Evolutionary conservation across 1,140 invertebrate species (phyloP).

Genomic region (Drosophila kanapiae): DNA sequence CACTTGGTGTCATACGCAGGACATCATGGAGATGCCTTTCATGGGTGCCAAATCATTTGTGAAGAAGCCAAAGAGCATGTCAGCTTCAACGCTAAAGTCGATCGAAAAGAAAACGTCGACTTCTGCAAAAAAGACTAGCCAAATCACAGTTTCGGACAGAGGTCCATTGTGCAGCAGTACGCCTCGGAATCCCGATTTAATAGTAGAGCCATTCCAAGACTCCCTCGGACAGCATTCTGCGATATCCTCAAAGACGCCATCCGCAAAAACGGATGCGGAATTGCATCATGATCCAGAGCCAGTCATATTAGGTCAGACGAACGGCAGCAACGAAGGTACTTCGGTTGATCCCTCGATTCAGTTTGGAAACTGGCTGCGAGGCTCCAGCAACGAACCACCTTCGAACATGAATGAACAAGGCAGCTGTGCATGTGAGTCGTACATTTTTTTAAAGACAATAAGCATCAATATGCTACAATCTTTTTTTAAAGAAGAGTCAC

Average conservation of each 20-base stretch:
- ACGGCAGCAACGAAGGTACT: background rate
- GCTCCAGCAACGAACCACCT: background rate
- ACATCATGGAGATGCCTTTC: constrained; percentile 37
- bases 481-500: too few species aligned
- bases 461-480: background rate
- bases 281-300: background rate
- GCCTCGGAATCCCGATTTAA: constrained; percentile 1
- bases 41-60: background rate
- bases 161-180: constrained; percentile 48
- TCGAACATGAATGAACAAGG: background rate
- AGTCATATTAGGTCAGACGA: background rate
- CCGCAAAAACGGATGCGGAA: background rate
- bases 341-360: background rate
- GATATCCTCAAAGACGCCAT: background rate
- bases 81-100: background rate
- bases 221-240: constrained; percentile 11
- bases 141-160: background rate
- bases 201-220: background rate
- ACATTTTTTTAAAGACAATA: background rate
- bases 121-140: background rate
- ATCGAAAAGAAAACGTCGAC: background rate
- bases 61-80: background rate
- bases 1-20: constrained; percentile 45
- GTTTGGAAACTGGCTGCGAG: constrained; percentile 16
- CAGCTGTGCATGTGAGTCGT: constrained; percentile 1